These are phyloP conservation scores for Lamellibrachia luymesi DNA, from an alignment of 1,140 invertebrate genomes.

Conservation along the genomic window DNA sequence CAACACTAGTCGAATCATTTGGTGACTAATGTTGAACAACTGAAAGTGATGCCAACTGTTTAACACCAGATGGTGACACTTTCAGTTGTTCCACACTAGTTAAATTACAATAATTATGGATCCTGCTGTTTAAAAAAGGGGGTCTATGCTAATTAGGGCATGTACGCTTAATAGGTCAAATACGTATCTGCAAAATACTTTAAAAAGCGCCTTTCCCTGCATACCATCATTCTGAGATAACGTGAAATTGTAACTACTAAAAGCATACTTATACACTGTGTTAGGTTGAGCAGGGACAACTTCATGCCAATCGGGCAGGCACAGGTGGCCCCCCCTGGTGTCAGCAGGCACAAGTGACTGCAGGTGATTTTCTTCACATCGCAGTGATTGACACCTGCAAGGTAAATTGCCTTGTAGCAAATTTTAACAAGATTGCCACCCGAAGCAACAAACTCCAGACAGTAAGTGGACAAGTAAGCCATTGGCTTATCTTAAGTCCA, in stretches of 20 bases:
- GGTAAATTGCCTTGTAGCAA: not conserved
- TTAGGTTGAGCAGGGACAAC: conserved; percentile 56
- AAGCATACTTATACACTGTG: not conserved
- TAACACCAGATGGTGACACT: too few species aligned
- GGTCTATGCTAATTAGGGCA: too few species aligned
- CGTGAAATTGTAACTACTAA: not conserved
- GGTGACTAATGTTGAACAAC: too few species aligned
- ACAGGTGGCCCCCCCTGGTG: conserved; percentile 75
- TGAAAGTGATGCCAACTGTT: too few species aligned
- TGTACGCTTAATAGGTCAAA: too few species aligned
- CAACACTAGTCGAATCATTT: too few species aligned
- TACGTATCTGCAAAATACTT: too few species aligned
- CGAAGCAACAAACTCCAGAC: conserved; percentile 22
- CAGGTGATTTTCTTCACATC: conserved; percentile 92
- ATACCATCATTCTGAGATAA: not conserved
- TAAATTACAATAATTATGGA: too few species aligned
- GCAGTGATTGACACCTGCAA: conserved; percentile 78
- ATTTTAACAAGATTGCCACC: not conserved
- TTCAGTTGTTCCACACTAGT: too few species aligned
- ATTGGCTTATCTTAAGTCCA: too few species aligned
- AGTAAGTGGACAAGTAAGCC: not conserved
- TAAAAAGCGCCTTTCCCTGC: too few species aligned
- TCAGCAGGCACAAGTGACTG: conserved; percentile 91
- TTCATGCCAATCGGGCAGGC: conserved; percentile 90
- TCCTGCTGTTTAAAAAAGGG: too few species aligned